Evolutionary conservation across 2,888 invertebrate genomes (phyloP).

Genomic region (Xestia xanthographa): DNA sequence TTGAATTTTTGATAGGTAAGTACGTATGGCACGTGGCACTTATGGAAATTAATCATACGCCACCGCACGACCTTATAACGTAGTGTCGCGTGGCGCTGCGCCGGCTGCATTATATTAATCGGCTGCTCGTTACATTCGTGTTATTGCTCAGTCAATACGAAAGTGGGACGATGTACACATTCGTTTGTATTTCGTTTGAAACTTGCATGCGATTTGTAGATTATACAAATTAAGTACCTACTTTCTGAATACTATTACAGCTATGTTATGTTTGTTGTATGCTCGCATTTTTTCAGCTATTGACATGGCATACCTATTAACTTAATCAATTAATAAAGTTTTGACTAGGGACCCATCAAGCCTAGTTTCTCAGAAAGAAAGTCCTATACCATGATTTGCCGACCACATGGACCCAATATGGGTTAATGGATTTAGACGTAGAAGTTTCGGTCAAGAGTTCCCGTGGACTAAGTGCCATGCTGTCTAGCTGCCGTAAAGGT

Average conservation of each 20-base stretch:
- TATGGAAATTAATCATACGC: slow-evolving; percentile 45
- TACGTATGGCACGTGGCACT: slow-evolving; percentile 22
- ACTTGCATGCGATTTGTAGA: slow-evolving; percentile 1
- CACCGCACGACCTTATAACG: slow-evolving; percentile 10
- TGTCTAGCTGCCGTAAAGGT: not conserved
- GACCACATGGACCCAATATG: not conserved
- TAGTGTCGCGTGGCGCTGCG: slow-evolving; percentile 27
- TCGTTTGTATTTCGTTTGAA: slow-evolving; percentile 6
- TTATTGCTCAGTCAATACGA: slow-evolving; percentile 28
- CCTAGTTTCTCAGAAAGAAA: not conserved
- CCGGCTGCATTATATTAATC: slow-evolving; percentile 35
- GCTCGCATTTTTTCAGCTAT: not conserved
- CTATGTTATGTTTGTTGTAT: not conserved
- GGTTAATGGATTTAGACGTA: not conserved
- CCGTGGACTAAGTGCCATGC: not conserved
- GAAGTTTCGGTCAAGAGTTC: not conserved
- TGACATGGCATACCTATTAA: not conserved
- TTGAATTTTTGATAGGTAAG: slow-evolving; percentile 46
- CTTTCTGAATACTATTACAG: too few species aligned
- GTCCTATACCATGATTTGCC: not conserved
- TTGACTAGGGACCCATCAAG: not conserved
- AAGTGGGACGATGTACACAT: slow-evolving; percentile 1
- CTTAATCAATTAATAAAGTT: not conserved
- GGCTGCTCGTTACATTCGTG: slow-evolving; percentile 20
- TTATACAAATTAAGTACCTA: not conserved